These are phyloP conservation scores for Fissipunctia ypsillon DNA, from an alignment of 2,888 invertebrate species.

Conservation along the genomic window DNA sequence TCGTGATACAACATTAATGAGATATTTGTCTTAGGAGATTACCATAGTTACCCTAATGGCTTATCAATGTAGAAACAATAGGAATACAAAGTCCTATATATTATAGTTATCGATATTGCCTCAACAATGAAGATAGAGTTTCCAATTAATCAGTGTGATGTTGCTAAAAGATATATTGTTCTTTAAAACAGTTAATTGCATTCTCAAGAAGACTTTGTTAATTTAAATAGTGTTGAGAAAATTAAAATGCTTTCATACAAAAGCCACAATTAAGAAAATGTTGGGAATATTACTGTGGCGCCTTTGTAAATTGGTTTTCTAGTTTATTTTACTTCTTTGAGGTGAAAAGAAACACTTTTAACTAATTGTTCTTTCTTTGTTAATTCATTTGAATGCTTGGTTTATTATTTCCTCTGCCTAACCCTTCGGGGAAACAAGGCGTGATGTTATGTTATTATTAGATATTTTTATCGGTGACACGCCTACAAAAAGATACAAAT, in stretches of 20 bases:
- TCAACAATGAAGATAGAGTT: conserved; percentile 6
- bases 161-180: conserved; percentile 32
- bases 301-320: conserved; percentile 27
- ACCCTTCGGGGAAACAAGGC: no score
- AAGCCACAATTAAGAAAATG: conserved; percentile 23
- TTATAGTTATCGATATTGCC: conserved; percentile 2
- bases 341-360: background rate
- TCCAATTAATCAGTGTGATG: conserved; percentile 9
- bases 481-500: conserved; percentile 5
- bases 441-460: no score
- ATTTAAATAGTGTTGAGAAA: conserved; percentile 29
- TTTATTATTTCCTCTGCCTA: conserved; percentile 9
- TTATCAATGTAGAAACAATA: conserved; percentile 11
- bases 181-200: conserved; percentile 40
- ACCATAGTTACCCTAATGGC: background rate
- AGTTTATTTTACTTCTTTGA: conserved; percentile 23
- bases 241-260: conserved; percentile 28
- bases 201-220: conserved; percentile 18
- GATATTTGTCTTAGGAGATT: background rate
- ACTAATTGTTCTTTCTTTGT: background rate
- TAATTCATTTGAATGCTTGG: background rate
- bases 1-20: background rate
- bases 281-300: conserved; percentile 2
- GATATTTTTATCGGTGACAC: background rate
- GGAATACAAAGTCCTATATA: background rate